Evolutionary conservation across 2,113 vertebrate genomes (phyloP), one percentile per base, ranked within the genome.

Genomic region (Thalassarche chlororhynchos): DNA sequence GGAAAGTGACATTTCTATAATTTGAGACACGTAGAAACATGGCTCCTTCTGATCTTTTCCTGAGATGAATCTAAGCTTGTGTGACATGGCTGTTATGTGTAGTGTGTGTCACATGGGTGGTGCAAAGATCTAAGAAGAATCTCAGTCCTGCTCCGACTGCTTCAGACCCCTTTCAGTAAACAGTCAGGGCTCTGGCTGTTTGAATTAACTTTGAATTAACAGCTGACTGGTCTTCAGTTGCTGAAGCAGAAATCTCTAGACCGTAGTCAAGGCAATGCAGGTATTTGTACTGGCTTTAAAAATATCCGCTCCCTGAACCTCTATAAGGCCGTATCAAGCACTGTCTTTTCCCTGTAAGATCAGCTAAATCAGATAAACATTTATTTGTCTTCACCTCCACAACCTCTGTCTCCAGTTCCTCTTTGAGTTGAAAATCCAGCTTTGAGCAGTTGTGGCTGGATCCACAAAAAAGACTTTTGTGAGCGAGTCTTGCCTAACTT

Each of bases 161-260:
- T 92, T 81, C 83, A 68, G 65, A 12, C 18, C 44, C 36, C 5
- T 87, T 79, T 91, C 44, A 38, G 52, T 68, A 94, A 91, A 85
- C 11, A 91, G 13, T 31, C 55, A 83, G 49, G 21, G 57, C 20
- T 89, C 44, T 91, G 61, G 40, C 21, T 82, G 60, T 71, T 90
- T 81, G 81, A 93, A 66, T 92, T 82, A 79, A 60, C n/a, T 95
- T 74, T 74, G 76, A 92, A 78, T 96, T 91, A 94, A 85, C 78
- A 85, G 44, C 70, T 95, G 81, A 34, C 52, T 79, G 74, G 52
- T 69, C 70, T 83, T 79, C 40, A 72, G 44, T 10, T 85, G 49
- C 28, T 85, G 84, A 87, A 91, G 62, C 74, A 90, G 70, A 94
- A 87, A 85, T 85, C 77, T 85, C 74, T n/a, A 89, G 89, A 60